A percentile compares a stretch with the other conserved stretches of the same genome.
Evolutionary conservation across 1,140 invertebrate genomes (phyloP).

Genomic region (Drosophila arizonae): DNA sequence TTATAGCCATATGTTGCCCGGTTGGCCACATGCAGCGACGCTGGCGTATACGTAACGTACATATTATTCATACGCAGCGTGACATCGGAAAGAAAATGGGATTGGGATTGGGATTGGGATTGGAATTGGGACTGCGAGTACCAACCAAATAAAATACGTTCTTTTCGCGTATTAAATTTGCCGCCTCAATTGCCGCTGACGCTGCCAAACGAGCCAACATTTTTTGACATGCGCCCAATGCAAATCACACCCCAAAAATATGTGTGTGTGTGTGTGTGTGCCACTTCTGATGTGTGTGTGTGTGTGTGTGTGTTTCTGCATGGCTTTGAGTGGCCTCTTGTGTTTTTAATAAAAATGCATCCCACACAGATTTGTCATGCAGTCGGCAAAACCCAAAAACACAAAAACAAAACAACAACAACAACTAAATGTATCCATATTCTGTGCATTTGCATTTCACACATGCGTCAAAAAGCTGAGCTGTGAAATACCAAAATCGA

Average conservation of each 20-base stretch:
- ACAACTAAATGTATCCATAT: not conserved
- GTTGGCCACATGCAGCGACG: slow-evolving; percentile 56
- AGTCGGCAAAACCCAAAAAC: slow-evolving; percentile 15
- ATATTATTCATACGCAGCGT: slow-evolving; percentile 80
- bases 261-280: slow-evolving; percentile 12
- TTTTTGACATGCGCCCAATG: slow-evolving; percentile 35
- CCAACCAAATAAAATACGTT: slow-evolving; percentile 71
- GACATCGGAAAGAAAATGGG: slow-evolving; percentile 50
- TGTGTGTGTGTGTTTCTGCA: slow-evolving; percentile 15
- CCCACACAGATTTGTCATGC: slow-evolving; percentile 37
- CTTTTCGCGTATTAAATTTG: slow-evolving; percentile 74
- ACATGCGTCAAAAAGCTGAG: not conserved
- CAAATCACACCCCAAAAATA: slow-evolving; percentile 38
- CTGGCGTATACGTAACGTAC: slow-evolving; percentile 63
- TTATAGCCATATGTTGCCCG: not conserved
- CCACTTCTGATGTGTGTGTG: slow-evolving; percentile 10
- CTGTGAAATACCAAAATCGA: not conserved
- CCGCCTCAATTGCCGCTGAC: slow-evolving; percentile 61
- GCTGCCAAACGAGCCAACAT: slow-evolving; percentile 42
- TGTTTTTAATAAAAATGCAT: slow-evolving; percentile 48
- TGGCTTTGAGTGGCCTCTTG: slow-evolving; percentile 29
- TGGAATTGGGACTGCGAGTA: not conserved
- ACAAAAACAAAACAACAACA: not conserved
- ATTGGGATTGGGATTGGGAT: slow-evolving; percentile 1
- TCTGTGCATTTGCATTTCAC: not conserved